Percentiles rank a stretch among this genome's conserved stretches.
phyloP scores from a whole-genome alignment of 2,888 invertebrate genomes.

The Drosophila borealis region DNA sequence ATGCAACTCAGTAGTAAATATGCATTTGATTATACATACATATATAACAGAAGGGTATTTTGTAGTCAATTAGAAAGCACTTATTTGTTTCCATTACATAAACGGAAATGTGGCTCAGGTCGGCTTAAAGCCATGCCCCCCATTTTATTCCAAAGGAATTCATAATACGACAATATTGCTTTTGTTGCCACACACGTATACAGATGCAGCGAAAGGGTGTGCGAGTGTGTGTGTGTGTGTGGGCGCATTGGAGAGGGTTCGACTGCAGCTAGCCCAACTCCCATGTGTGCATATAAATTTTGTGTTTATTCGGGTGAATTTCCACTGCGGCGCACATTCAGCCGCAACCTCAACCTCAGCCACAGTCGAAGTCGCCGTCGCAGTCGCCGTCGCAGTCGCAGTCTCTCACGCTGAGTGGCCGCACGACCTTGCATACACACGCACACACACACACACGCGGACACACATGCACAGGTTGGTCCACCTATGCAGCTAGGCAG shows the following conservation, averaged over 20 bases:
- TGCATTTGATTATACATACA: too few species aligned
- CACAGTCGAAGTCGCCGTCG: constrained; percentile 28
- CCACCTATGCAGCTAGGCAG: constrained; percentile 23
- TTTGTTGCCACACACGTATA: constrained; percentile 61
- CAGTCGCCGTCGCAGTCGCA: constrained; percentile 22
- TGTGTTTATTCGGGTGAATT: constrained; percentile 79
- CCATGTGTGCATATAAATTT: constrained; percentile 71
- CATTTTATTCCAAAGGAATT: constrained; percentile 58
- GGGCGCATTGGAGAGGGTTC: neutral
- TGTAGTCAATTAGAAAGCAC: neutral
- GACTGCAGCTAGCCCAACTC: constrained; percentile 25
- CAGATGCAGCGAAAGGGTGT: constrained; percentile 10
- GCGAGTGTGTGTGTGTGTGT: constrained; percentile 9
- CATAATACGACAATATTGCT: constrained; percentile 71
- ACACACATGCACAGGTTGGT: constrained; percentile 16
- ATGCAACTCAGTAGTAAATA: too few species aligned
- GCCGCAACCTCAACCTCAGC: constrained; percentile 41
- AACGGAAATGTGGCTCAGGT: constrained; percentile 30
- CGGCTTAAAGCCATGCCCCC: constrained; percentile 39
- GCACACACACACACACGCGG: constrained; percentile 3
- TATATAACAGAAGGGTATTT: constrained; percentile 14
- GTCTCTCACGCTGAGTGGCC: constrained; percentile 60
- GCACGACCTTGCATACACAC: constrained; percentile 45
- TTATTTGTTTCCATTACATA: constrained; percentile 24
- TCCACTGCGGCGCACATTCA: constrained; percentile 73